A percentile compares a stretch with the other conserved stretches of the same genome.
These are phyloP conservation scores for Euplexia lucipara DNA, from an alignment of 2,888 invertebrate species.

Conservation along the genomic window DNA sequence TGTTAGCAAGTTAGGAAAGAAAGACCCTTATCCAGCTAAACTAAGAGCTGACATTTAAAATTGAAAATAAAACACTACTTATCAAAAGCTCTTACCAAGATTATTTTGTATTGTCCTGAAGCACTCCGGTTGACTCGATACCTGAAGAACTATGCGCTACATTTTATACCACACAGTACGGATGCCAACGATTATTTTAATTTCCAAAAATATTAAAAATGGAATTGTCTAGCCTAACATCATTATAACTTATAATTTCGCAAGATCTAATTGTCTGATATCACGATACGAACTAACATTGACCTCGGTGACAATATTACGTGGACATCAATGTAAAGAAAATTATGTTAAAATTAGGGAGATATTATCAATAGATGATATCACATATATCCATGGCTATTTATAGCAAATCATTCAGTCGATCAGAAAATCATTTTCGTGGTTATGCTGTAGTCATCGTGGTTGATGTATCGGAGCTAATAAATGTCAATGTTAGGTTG, in stretches of 20 bases:
- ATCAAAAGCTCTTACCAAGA: conserved; percentile 20
- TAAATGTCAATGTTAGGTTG: neutral
- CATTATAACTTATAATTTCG: conserved; percentile 63
- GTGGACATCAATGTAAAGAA: neutral
- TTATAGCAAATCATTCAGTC: conserved; percentile 15
- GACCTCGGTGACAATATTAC: conserved; percentile 41
- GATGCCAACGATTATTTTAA: conserved; percentile 74
- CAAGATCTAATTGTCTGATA: conserved; percentile 50
- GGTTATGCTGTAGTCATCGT: neutral
- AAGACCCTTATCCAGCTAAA: too few relatives aligned
- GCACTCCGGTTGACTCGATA: conserved; percentile 37
- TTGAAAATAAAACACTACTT: too few relatives aligned
- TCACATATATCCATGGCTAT: neutral
- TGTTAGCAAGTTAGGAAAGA: too few relatives aligned
- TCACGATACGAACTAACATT: conserved; percentile 38
- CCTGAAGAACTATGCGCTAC: conserved; percentile 1
- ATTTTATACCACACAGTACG: conserved; percentile 69
- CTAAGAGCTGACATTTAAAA: too few relatives aligned
- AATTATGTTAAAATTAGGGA: conserved; percentile 13
- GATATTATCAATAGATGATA: conserved; percentile 13
- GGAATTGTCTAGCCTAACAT: conserved; percentile 60
- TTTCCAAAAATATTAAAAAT: conserved; percentile 65
- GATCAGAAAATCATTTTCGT: conserved; percentile 1
- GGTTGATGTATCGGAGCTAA: neutral
- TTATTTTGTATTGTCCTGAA: conserved; percentile 18